Conservation (phyloP, 1,140 invertebrate genomes). For the Maconellicoccus hirsutus region DNA sequence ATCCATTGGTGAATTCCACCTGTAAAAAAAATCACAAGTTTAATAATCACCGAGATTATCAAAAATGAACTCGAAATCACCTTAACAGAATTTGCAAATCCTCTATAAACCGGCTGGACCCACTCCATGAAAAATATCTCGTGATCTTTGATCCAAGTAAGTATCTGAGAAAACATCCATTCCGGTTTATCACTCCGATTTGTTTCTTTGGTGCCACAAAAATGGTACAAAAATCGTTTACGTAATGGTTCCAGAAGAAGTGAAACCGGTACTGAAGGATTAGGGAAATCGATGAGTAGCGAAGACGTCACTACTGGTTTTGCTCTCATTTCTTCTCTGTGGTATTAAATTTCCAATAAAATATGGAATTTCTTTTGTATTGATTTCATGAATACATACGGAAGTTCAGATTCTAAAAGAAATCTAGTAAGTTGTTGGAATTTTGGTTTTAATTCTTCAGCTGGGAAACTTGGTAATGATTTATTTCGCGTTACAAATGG, state of each 20-base stretch:
- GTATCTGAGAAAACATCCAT: conserved; percentile 57
- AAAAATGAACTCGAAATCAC: not conserved
- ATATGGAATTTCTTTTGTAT: not conserved
- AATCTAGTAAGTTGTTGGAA: conserved; percentile 57
- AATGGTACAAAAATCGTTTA: conserved; percentile 79
- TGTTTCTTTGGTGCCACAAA: conserved; percentile 72
- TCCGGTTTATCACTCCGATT: conserved; percentile 83
- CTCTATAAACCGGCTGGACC: conserved; percentile 68
- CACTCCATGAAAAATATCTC: conserved; percentile 59
- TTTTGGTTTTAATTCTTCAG: conserved; percentile 47
- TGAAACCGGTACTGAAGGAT: conserved; percentile 48
- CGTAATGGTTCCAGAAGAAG: conserved; percentile 53
- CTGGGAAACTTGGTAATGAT: conserved; percentile 39
- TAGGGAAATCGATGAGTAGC: conserved; percentile 44
- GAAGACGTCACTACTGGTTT: conserved; percentile 40
- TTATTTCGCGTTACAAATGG: conserved; percentile 51
- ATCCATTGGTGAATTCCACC: conserved; percentile 73
- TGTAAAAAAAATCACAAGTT: no score
- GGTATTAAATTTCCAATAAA: conserved; percentile 23
- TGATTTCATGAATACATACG: conserved; percentile 33
- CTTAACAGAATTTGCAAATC: conserved; percentile 14
- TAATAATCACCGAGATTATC: no score
- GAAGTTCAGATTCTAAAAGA: conserved; percentile 56
- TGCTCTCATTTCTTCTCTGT: conserved; percentile 34
- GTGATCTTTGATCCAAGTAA: conserved; percentile 83